Evolutionary conservation across 2,888 invertebrate genomes (phyloP).

Genomic region (Nephrotoma flavescens): DNA sequence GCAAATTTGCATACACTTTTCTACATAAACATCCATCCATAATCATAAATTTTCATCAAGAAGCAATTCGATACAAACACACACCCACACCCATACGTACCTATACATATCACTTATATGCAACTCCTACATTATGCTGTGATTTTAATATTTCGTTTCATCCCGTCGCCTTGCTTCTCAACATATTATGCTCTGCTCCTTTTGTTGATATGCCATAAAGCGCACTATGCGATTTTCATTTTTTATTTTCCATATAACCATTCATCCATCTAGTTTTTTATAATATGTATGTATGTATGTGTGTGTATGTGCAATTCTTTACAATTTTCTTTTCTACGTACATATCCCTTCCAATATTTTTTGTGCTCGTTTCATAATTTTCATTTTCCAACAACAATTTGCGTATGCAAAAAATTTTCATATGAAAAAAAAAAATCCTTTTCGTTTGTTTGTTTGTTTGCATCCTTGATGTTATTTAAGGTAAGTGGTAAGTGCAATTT

Average conservation of each 20-base stretch:
- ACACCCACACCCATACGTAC: neutral
- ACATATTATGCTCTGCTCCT: no score
- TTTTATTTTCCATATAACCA: neutral
- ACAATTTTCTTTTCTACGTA: neutral
- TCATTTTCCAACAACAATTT: neutral
- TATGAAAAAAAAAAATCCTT: neutral
- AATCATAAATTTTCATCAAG: neutral
- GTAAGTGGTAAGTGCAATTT: neutral
- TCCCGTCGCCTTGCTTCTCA: neutral
- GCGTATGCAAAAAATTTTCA: neutral
- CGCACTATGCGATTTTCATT: neutral
- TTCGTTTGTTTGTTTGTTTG: neutral
- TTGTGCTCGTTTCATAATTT: neutral
- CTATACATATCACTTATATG: neutral
- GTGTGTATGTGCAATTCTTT: neutral
- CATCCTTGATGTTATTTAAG: neutral
- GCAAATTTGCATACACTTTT: neutral
- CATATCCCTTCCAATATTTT: neutral
- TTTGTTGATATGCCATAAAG: no score
- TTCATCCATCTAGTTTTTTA: neutral
- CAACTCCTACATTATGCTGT: neutral
- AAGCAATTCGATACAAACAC: neutral
- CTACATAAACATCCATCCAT: neutral
- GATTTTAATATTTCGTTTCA: neutral
- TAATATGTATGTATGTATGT: no score